These are phyloP conservation scores for Pogona vitticeps DNA, from an alignment of 2,113 vertebrate species.

Conservation along the genomic window DNA sequence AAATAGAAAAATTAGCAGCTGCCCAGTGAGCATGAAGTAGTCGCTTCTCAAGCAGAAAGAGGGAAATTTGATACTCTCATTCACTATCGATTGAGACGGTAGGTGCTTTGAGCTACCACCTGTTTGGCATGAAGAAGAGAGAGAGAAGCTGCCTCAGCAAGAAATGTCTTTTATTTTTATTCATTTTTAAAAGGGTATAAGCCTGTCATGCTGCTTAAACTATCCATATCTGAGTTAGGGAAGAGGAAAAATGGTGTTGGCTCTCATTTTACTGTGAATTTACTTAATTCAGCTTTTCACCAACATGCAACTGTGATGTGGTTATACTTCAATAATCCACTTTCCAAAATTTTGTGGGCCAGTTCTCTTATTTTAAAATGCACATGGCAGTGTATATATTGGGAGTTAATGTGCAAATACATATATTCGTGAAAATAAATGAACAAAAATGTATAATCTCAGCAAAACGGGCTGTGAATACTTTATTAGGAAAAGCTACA, in stretches of 20 bases:
- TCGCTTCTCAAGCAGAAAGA: slow-evolving; percentile 22
- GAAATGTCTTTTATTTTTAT: slow-evolving; percentile 1
- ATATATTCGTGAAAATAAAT: too few relatives aligned
- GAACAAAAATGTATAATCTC: not conserved
- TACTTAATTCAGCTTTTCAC: not conserved
- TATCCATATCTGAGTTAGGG: not conserved
- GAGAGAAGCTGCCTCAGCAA: not conserved
- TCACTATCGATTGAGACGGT: slow-evolving; percentile 17
- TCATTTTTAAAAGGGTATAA: not conserved
- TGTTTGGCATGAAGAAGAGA: not conserved
- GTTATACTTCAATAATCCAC: not conserved
- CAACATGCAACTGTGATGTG: not conserved
- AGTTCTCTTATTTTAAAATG: not conserved
- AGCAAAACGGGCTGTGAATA: not conserved
- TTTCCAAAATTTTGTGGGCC: not conserved
- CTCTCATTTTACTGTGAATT: not conserved
- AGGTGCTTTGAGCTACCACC: not conserved
- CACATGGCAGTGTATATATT: not conserved
- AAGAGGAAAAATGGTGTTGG: not conserved
- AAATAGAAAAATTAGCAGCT: slow-evolving; percentile 43
- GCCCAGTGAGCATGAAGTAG: slow-evolving; percentile 19
- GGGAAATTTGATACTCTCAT: slow-evolving; percentile 29
- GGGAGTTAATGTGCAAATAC: too few relatives aligned
- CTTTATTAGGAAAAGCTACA: not conserved
- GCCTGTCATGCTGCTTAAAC: not conserved